A percentile compares a stretch with the other conserved stretches of the same genome.
Conservation (phyloP, 2,888 invertebrate genomes). For the Candidula unifasciata region DNA sequence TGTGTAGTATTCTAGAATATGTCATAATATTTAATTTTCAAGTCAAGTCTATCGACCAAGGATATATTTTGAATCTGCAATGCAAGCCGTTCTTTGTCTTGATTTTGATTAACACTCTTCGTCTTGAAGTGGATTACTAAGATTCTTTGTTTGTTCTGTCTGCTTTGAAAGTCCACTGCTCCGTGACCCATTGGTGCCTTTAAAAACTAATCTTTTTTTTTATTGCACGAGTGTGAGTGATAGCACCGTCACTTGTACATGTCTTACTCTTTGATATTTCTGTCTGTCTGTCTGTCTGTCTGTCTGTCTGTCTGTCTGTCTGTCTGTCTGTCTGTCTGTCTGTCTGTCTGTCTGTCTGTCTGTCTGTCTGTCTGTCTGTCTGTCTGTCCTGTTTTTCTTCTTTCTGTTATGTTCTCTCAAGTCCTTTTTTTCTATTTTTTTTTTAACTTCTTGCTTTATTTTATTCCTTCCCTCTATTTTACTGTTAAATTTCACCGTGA, state of each 20-base stretch:
- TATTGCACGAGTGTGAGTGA: neutral
- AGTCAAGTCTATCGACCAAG: too few species aligned
- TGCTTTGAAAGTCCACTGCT: too few species aligned
- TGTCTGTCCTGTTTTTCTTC: neutral
- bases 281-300: neutral
- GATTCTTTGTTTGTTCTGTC: too few species aligned
- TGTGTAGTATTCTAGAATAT: too few species aligned
- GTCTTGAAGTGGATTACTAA: too few species aligned
- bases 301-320: conserved; percentile 16
- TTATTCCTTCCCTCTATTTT: neutral
- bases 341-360: neutral
- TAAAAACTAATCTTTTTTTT: too few species aligned
- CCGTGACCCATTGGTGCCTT: too few species aligned
- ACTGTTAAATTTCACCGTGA: neutral
- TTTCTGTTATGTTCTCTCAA: neutral
- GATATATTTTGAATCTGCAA: too few species aligned
- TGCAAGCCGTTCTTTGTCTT: too few species aligned
- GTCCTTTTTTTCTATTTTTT: neutral
- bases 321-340: neutral
- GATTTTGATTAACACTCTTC: too few species aligned
- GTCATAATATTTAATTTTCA: too few species aligned
- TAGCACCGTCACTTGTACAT: too few species aligned
- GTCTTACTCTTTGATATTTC: neutral
- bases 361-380: neutral
- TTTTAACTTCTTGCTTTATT: neutral